phyloP scores from a whole-genome alignment of 2,113 vertebrate species.

The Halcyon senegalensis region DNA sequence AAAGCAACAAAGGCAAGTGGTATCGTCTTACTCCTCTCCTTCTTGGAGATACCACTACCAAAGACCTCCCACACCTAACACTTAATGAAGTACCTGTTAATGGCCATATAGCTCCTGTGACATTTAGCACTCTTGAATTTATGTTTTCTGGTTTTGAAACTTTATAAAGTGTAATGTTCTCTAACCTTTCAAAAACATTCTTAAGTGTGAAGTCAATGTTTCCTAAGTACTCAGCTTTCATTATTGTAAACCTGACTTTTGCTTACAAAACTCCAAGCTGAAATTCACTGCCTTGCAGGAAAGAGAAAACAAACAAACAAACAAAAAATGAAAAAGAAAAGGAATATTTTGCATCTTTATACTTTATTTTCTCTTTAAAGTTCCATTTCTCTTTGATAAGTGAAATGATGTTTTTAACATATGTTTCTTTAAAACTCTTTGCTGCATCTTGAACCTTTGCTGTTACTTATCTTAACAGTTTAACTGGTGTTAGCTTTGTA shows the following conservation, averaged over 20 bases:
- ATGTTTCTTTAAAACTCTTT: not conserved
- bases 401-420: not conserved
- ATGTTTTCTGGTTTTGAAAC: slow-evolving; percentile 25
- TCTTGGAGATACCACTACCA: not conserved
- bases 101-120: not conserved
- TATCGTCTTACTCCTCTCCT: not conserved
- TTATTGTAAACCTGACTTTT: slow-evolving; percentile 6
- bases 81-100: not conserved
- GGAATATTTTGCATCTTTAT: not conserved
- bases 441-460: not conserved
- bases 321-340: fast-evolving
- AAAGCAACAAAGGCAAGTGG: not conserved
- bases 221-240: not conserved
- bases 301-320: too few relatives aligned
- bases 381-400: not conserved
- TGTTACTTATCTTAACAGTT: not conserved
- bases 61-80: not conserved
- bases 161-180: slow-evolving; percentile 16
- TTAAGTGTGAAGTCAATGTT: slow-evolving; percentile 17
- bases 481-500: not conserved
- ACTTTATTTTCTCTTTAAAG: not conserved
- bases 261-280: not conserved
- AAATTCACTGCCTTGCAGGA: not conserved
- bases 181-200: slow-evolving; percentile 8
- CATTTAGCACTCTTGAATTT: not conserved